Evolutionary conservation across 2,888 invertebrate genomes (phyloP).

Genomic region (Norana najaformis): DNA sequence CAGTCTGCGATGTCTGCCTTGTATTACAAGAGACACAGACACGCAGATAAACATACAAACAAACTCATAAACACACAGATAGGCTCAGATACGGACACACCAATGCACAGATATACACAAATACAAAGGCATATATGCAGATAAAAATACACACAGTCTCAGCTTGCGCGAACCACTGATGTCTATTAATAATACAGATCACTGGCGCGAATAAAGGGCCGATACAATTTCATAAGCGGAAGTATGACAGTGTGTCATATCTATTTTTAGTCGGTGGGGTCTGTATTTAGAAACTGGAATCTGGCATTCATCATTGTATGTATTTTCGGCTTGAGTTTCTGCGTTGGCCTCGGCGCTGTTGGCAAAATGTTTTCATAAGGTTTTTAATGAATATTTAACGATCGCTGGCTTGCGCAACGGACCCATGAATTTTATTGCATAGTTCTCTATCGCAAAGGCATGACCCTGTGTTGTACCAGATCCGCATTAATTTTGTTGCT

Average conservation of each 20-base stretch:
- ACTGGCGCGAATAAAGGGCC: too few species aligned
- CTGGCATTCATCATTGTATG: neutral
- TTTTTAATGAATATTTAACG: conserved; percentile 3
- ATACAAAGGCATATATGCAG: too few species aligned
- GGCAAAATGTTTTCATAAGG: neutral
- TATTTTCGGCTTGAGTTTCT: neutral
- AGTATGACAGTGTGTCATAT: too few species aligned
- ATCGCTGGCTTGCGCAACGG: neutral
- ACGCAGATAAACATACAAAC: neutral
- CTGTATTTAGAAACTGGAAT: neutral
- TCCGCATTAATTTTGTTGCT: neutral
- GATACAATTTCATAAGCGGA: too few species aligned
- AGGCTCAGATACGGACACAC: neutral
- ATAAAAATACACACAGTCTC: too few species aligned
- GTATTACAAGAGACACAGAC: neutral
- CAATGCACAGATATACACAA: neutral
- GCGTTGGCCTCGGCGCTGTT: neutral
- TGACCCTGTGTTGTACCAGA: neutral
- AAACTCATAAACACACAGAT: neutral
- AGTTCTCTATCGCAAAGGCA: neutral
- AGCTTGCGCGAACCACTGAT: too few species aligned
- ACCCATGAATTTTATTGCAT: neutral
- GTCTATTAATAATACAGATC: too few species aligned
- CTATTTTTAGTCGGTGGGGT: neutral
- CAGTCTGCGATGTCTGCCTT: neutral